Evolutionary conservation across 2,113 vertebrate genomes (phyloP), one percentile per base, ranked within the genome.

Genomic region (Oncorhynchus mykiss): DNA sequence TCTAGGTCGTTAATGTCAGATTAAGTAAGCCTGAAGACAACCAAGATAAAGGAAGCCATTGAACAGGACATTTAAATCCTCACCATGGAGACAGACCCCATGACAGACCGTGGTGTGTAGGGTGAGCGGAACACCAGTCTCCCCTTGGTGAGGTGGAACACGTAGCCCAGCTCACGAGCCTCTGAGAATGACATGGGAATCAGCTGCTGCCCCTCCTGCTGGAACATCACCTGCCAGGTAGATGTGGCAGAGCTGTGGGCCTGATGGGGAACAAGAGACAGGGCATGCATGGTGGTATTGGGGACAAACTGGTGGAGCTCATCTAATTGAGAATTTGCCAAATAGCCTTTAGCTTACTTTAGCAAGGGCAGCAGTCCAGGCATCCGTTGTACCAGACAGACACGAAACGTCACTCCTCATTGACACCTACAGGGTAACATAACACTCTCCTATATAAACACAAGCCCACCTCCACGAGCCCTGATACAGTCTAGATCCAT

Each of bases 201-300:
- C 7, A 34, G 16, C 66, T 75, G 5, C 18, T 71, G 6, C n/a
- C 71, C 82, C 1, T 25, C 73, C 16, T 1, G 82, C 39, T 88
- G 82, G 60, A 92, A 87, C 25, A 82, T 77, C 70, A 93, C 83
- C 80, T 87, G 90, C 90, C 89, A 91, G 7, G 82, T 76, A 34
- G 84, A 79, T 0, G 76, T 60, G 1, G 18, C 70, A 1, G 78
- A 67, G 20, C 59, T 20, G 2, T 71, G 49, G 0, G 48, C 74
- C 90, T 91, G 59, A 25, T 91, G 59, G 20, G 14, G 9, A 54
- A 22, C 34, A 4, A 18, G 7, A 16, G 29, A 48, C 6, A 69
- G 13, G 25, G 11, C 64, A 66, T 14, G 51, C 14, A 5, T 79
- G 6, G 13, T 57, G 16, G 13, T 18, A 45, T 9, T 25, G 22